These are phyloP conservation scores for Erethizon dorsatum DNA, from an alignment of 2,797 vertebrate species.

Conservation along the genomic window DNA sequence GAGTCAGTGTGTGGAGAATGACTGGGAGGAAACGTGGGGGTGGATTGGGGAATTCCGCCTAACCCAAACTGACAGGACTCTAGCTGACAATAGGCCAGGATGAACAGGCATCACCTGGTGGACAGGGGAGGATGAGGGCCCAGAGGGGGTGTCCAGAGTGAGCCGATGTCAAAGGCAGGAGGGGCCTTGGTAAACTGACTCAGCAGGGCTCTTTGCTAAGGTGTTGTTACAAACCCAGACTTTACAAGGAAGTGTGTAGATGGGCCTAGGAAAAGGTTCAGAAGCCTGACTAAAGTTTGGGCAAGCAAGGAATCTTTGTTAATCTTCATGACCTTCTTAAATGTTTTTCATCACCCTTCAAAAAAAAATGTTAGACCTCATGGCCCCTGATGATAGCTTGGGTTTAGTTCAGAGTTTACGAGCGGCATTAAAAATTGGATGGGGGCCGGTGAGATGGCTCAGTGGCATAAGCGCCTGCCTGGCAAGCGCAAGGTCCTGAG, in stretches of 20 bases:
- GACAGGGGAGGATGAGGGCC: background rate
- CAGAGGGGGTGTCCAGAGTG: background rate
- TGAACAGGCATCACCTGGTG: too few species aligned
- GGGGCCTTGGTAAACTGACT: too few species aligned
- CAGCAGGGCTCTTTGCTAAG: background rate
- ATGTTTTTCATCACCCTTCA: background rate
- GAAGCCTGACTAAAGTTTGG: background rate
- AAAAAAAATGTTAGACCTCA: background rate
- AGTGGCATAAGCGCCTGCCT: too few species aligned
- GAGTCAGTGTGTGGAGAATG: background rate
- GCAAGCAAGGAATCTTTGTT: background rate
- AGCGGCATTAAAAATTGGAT: background rate
- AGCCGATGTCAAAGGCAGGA: background rate
- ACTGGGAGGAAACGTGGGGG: too few species aligned
- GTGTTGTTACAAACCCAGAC: background rate
- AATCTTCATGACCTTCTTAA: background rate
- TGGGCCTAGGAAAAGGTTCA: background rate
- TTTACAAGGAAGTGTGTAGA: background rate
- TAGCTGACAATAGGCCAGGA: too few species aligned
- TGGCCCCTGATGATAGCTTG: background rate
- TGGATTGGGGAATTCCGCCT: background rate
- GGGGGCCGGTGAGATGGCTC: too few species aligned
- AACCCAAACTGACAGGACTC: background rate
- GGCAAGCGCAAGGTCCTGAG: too few species aligned
- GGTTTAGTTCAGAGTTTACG: background rate